Evolutionary conservation across 2,888 invertebrate genomes (phyloP).

Genomic region (Heteromurus nitidus): DNA sequence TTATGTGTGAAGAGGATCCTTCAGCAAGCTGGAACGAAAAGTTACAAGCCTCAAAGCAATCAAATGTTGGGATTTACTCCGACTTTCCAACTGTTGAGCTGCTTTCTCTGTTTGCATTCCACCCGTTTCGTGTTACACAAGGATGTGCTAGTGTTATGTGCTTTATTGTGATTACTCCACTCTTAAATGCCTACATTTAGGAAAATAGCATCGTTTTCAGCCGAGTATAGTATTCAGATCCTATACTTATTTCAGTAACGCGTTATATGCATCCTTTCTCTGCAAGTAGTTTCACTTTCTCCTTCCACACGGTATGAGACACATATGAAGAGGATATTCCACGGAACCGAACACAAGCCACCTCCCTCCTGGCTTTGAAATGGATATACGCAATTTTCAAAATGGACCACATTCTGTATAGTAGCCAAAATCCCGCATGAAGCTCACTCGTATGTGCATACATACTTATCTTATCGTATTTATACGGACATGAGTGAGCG

Average conservation of each 20-base stretch:
- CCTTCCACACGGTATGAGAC: not conserved
- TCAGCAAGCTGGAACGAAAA: conserved; percentile 7
- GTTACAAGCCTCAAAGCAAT: conserved; percentile 39
- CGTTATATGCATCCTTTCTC: too few species aligned
- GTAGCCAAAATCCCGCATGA: too few species aligned
- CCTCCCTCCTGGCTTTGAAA: not conserved
- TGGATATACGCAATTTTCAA: conserved; percentile 24
- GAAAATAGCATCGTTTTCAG: too few species aligned
- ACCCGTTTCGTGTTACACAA: conserved; percentile 39
- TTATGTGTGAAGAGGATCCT: not conserved
- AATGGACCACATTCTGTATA: conserved; percentile 13
- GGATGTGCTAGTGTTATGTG: too few species aligned
- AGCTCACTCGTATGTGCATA: too few species aligned
- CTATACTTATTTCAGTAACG: too few species aligned
- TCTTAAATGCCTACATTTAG: not conserved
- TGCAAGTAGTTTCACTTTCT: not conserved
- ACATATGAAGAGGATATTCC: not conserved
- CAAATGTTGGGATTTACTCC: conserved; percentile 39
- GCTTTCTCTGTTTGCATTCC: conserved; percentile 51
- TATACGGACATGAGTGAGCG: too few species aligned
- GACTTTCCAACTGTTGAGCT: conserved; percentile 56
- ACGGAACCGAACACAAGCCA: conserved; percentile 12
- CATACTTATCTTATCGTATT: too few species aligned
- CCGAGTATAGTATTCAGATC: too few species aligned
- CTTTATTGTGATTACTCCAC: conserved; percentile 24